Percentiles rank a stretch among this genome's conserved stretches.
Conservation (phyloP, 1,140 invertebrate genomes). For the Vanessa tameamea region DNA sequence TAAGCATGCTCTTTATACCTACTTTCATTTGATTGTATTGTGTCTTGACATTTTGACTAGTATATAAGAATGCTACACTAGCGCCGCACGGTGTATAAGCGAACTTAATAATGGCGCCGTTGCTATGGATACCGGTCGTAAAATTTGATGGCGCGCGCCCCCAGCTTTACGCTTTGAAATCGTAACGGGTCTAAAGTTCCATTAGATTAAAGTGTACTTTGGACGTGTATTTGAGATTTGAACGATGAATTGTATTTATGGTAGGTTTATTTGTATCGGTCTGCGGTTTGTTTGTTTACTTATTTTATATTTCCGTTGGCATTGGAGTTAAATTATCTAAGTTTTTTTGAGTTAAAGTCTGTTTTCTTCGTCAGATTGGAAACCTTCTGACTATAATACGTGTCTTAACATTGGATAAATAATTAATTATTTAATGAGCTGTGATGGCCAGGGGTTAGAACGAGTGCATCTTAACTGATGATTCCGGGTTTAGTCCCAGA, state of each 20-base stretch:
- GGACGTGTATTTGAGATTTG: constrained; percentile 32
- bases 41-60: too few relatives aligned
- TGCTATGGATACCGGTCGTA: constrained; percentile 67
- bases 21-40: too few relatives aligned
- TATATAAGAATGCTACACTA: constrained; percentile 28
- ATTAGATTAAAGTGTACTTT: constrained; percentile 52
- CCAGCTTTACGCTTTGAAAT: constrained; percentile 45
- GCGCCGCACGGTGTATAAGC: constrained; percentile 47
- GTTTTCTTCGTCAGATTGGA: too few relatives aligned
- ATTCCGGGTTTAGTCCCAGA: too few relatives aligned
- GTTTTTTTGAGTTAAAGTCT: not conserved
- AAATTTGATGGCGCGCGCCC: constrained; percentile 71
- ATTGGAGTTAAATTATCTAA: too few relatives aligned
- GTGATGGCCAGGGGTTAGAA: too few relatives aligned
- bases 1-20: too few relatives aligned
- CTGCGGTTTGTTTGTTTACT: not conserved
- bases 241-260: constrained; percentile 21
- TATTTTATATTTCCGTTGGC: constrained; percentile 2
- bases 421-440: too few relatives aligned
- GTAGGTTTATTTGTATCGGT: constrained; percentile 14
- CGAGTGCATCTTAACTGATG: too few relatives aligned
- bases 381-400: too few relatives aligned
- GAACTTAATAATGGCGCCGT: constrained; percentile 65
- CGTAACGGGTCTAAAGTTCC: constrained; percentile 38
- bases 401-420: too few relatives aligned